Percentiles rank a stretch among this genome's conserved stretches.
Evolutionary conservation across 1,140 invertebrate genomes (phyloP).

Genomic region (Popillia japonica): DNA sequence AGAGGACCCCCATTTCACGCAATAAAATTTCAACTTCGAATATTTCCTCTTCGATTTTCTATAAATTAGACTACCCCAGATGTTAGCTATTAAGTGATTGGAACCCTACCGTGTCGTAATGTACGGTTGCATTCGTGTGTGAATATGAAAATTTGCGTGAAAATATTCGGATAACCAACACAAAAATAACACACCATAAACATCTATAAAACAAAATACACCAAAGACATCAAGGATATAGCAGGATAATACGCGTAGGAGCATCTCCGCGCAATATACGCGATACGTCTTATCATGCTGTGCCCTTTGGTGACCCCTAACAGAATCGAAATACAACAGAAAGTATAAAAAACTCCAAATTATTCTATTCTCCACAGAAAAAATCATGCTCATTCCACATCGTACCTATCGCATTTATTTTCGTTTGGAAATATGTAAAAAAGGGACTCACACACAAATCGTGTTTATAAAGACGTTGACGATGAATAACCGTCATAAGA

Average conservation of each 20-base stretch:
- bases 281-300: background rate
- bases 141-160: background rate
- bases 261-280: too few relatives aligned
- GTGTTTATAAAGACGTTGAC: slow-evolving; percentile 66
- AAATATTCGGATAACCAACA: background rate
- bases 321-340: background rate
- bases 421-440: slow-evolving; percentile 6
- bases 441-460: background rate
- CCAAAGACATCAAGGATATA: too few relatives aligned
- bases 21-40: slow-evolving; percentile 7
- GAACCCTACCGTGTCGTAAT: background rate
- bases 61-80: slow-evolving; percentile 10
- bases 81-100: slow-evolving; percentile 18
- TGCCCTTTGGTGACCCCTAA: background rate
- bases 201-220: background rate
- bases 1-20: background rate
- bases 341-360: background rate
- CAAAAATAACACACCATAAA: background rate
- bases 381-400: slow-evolving; percentile 22
- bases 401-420: background rate
- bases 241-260: too few relatives aligned
- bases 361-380: background rate
- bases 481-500: slow-evolving; percentile 70
- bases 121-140: background rate
- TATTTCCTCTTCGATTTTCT: slow-evolving; percentile 12